Base-by-base conservation (phyloP, 2,888 invertebrate genomes). In the Omphaloscelis lunosa region DNA sequence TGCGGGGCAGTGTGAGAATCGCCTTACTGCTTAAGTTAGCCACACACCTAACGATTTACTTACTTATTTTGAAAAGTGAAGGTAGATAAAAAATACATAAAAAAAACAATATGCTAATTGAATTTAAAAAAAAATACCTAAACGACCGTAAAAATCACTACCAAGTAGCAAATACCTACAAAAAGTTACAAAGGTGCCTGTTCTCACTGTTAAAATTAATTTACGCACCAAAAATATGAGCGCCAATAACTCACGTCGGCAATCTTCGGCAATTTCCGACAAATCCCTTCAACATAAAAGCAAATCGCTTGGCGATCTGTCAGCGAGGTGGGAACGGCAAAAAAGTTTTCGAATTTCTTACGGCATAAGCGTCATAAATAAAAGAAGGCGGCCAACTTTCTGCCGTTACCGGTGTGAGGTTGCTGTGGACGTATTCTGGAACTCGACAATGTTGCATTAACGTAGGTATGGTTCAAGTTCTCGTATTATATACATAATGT, bases 321-420 rank as follows among this genome's bases (percentile, higher is more conserved):
- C 90, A 90, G 83, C 72, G 77, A 62, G 86, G 73, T 75, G 80
- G 41, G 59, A 82, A 82, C 80, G 76, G 80, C 72, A 85, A 90
- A 92, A 92, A 93, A 92, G 90, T 92, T 90, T n/a, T n/a, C n/a
- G 90, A 90, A 93, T 94, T 93, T 92, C 91, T 92, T 91, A 89
- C 91, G 91, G 92, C 92, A 93, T 91, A 93, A 92, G 89, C 88
- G 92, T 89, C 90, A 94, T 95, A 94, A 95, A 95, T 94, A 95
- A 93, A 91, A 90, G 83, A 90, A 89, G 86, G 84, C 88, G 90
- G 92, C 90, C 77, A 94, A 95, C 91, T 95, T 94, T 92, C 88
- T 90, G 90, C 91, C 90, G 89, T 89, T 87, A 86, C 83, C 85
- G 86, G 86, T 84, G 90, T 83, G 90, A 91, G 90, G 89, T 89